Evolutionary conservation across 2,797 vertebrate genomes (phyloP), one percentile per base, ranked within the genome.

Genomic region (Coendou prehensilis): DNA sequence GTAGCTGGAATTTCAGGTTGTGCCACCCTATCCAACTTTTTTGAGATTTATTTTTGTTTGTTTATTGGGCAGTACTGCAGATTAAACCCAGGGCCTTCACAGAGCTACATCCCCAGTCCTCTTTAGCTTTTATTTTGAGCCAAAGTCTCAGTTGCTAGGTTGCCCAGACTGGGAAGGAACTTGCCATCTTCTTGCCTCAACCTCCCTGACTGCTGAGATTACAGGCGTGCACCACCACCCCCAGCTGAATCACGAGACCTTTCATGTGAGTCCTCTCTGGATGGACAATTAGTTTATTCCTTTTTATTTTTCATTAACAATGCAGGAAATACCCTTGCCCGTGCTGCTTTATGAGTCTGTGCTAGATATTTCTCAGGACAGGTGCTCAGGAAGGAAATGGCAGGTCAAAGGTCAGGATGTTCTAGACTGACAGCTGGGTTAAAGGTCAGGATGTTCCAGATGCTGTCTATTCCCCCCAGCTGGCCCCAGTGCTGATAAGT

Each of bases 401-500:
- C 23, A 26, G 10, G 6, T 22, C 79, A 52, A 81, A 89, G 14
- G 17, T 4, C 37, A 37, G 71, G 33, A 52, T 41, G 33, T 87
- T 23, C 33, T 59, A 37, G 22, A 56, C 5, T 41, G 33, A 67
- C 54, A n/a, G 28, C 18, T 23, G 18, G 8, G 9, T 22, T 79
- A 54, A 85, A 89, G 23, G 14, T 5, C 33, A 37, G 63, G 37
- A 56, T 37, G 26, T 86, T 18, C 33, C 73, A 76, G 73, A 76
- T 8, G 22, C 47, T 15, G 37, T 94, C 52, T 54, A 47, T 47
- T 11, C 5, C 45, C 45, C 13, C 45, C 1, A 30, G 20, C 13
- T 0, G 2, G 33, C 20, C 64, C 50, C 2, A 17, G 75, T 61
- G 9, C 33, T 50, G 6, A 3, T 4, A 23, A 0, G 4, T 37